Base-by-base conservation (phyloP, 2,797 vertebrate genomes). In the Lagocephalus sceleratus region DNA sequence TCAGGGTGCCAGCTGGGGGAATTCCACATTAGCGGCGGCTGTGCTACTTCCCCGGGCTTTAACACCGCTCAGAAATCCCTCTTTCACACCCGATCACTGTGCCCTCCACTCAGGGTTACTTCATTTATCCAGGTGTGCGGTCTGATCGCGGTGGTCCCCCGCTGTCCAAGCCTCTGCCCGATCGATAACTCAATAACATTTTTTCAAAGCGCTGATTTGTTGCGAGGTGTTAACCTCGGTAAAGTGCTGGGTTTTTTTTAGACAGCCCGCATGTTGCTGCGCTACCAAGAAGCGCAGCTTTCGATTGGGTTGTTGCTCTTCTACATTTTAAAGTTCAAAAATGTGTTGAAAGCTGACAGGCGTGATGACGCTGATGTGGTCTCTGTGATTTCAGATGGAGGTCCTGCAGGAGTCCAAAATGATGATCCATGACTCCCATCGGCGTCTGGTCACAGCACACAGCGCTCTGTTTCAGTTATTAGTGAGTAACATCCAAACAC, bases 141-240 rank as follows among this genome's bases (percentile, higher is more conserved):
- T 63, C 73, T 45, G 71, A 78, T 72, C 51, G 79, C 87, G 86
- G 91, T 74, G 89, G 79, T 84, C 89, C 81, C 43, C 81, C 90
- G 89, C 84, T 80, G 90, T 79, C 75, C 91, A 81, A 76, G 91
- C 85, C 92, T 86, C 83, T 23, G 83, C 88, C 85, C 87, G 87
- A 94, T 96, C 94, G 90, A 95, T 96, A 94, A 92, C 92, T 92
- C 94, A 90, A 93, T 95, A 93, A 93, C 91, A 91, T 93, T 92
- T 91, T 47, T 91, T 93, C 90, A 92, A 92, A 92, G 90, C 14
- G 53, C 54, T 3, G 49, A 43, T 73, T 92, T 92, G 93, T 94
- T 91, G 88, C 90, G 88, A 89, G 89, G 89, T 89, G 90, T 93
- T 92, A 90, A 92, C 90, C 89, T 85, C 87, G 86, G 85, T 84